Percentiles rank a stretch among this genome's conserved stretches.
phyloP scores from a whole-genome alignment of 2,113 vertebrate genomes.

The Chionomys nivalis region DNA sequence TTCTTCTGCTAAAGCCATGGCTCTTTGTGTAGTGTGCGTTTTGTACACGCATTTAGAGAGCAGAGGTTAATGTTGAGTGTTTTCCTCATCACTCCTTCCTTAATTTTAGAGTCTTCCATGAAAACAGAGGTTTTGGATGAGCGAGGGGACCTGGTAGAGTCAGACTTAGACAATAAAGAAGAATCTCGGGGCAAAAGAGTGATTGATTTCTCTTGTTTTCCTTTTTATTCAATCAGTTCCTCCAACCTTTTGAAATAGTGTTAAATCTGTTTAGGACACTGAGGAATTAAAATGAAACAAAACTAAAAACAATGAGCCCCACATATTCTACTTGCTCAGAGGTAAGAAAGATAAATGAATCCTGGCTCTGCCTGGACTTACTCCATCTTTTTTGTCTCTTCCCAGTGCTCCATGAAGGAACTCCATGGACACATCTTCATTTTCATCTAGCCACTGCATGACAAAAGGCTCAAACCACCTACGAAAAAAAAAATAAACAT shows the following conservation, averaged over 20 bases:
- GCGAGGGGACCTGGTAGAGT: neutral
- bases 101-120: neutral
- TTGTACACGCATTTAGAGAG: neutral
- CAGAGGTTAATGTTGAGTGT: too few species aligned
- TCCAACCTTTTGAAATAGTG: neutral
- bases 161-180: neutral
- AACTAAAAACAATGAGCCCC: constrained; percentile 26
- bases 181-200: neutral
- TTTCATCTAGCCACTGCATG: constrained; percentile 99
- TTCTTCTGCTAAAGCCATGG: neutral
- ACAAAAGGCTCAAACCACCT: constrained; percentile 99
- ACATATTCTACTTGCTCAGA: neutral
- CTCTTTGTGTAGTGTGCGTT: neutral
- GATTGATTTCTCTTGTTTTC: neutral
- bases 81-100: too few species aligned
- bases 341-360: neutral
- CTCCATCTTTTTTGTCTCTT: constrained; percentile 98
- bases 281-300: neutral
- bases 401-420: constrained; percentile 97
- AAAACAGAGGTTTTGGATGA: neutral
- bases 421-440: constrained; percentile 98
- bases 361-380: constrained; percentile 82
- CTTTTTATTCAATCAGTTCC: constrained; percentile 13
- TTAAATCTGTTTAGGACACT: constrained; percentile 3
- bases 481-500: neutral